Base-by-base conservation (phyloP, 2,797 vertebrate species). In the Sebastes diaconus region DNA sequence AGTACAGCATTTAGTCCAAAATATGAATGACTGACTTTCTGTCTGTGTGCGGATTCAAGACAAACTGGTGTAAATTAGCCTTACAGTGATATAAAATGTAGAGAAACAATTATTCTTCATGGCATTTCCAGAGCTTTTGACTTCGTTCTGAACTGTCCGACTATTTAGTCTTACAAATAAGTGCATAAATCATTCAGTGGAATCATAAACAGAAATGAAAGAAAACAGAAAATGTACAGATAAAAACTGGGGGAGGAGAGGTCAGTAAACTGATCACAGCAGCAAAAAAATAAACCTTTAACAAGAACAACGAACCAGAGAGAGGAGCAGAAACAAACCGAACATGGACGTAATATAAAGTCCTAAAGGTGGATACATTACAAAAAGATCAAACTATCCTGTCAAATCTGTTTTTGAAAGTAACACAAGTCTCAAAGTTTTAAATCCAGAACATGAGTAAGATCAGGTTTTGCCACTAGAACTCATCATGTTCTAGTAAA, bases 401-500 rank as follows among this genome's bases (percentile, higher is more conserved):
- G 32, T 24, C 6, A 1, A 32, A 6, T 3, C 3, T 59, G 2
- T 42, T 66, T 34, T 46, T 46, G 42, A 46, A 66, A 55, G 50
- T 58, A 71, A 74, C 55, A 75, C 18, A n/a, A 61, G 18, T 61
- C 24, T 27, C 24, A 32, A 30, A 20, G 1, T 30, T 36, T 54
- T 57, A 18, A 58, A 58, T 25, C 39, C 34, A 25, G 14, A 20
- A 70, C 58, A 75, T 68, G 59, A 29, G 5, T 8, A 4, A 34
- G 64, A 13, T 52, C 22, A 8, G 22, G 22, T 66, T 54, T 1
- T 7, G 11, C 30, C 10, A 69, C 90, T 94, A 98, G 88, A 98
- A 98, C 83, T 99, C 98, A 20, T 99, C 97, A 3, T 99, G 98
- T 59, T 96, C 95, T 84, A 97, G 95, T 88, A 99, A 90, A 2